A percentile compares a stretch with the other conserved stretches of the same genome.
Conservation (phyloP, 2,113 vertebrate species). For the Esox niger region DNA sequence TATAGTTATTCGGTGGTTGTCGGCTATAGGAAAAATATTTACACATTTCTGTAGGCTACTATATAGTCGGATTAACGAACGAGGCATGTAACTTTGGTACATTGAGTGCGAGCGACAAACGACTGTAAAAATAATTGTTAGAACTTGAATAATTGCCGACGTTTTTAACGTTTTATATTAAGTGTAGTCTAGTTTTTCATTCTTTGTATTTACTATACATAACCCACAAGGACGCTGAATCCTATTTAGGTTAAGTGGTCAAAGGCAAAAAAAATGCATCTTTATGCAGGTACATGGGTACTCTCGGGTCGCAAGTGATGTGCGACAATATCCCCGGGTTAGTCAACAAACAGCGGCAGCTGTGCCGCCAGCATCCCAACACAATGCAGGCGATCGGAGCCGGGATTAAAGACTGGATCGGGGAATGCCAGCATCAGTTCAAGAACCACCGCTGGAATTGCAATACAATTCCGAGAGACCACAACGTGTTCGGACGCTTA, state of each 20-base stretch:
- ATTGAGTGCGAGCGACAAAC: too few species aligned
- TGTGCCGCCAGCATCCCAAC: conserved; percentile 87
- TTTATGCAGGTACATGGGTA: conserved; percentile 87
- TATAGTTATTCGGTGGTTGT: background rate
- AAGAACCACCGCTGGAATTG: conserved; percentile 95
- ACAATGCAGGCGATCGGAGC: conserved; percentile 87
- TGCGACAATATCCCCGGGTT: conserved; percentile 95
- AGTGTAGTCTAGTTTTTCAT: too few species aligned
- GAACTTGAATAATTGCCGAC: too few species aligned
- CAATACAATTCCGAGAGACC: conserved; percentile 83
- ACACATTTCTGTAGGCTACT: background rate
- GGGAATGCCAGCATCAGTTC: conserved; percentile 95
- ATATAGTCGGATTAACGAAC: too few species aligned
- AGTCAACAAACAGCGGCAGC: conserved; percentile 89
- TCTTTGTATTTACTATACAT: background rate
- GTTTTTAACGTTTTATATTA: too few species aligned
- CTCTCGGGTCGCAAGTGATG: conserved; percentile 88
- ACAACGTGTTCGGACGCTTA: conserved; percentile 86
- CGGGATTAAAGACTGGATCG: conserved; percentile 87
- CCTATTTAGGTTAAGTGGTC: background rate
- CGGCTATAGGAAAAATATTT: background rate
- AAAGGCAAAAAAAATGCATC: background rate
- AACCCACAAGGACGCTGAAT: background rate
- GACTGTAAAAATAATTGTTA: too few species aligned
- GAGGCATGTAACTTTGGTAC: too few species aligned